Percentiles rank a stretch among this genome's conserved stretches.
Evolutionary conservation across 2,888 invertebrate genomes (phyloP).

Genomic region (Heliconius charithonia): DNA sequence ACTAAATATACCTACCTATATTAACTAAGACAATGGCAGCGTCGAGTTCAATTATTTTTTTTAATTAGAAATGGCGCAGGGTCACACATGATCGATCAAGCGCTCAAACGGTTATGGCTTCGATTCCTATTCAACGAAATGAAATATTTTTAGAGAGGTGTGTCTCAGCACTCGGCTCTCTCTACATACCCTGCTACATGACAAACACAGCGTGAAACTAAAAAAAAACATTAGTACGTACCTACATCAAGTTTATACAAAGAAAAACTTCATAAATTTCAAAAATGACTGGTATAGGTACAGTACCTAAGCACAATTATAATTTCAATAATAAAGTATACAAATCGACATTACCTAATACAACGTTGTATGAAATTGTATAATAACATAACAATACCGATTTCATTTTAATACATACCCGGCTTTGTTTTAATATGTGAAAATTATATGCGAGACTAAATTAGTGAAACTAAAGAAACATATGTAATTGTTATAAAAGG

Average conservation of each 20-base stretch:
- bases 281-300: background rate
- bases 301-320: background rate
- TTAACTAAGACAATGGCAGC: no score
- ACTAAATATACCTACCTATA: no score
- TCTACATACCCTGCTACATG: no score
- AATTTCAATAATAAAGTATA: slow-evolving; percentile 1
- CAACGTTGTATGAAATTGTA: background rate
- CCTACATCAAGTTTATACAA: background rate
- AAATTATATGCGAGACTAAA: background rate
- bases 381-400: slow-evolving; percentile 11
- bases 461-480: background rate
- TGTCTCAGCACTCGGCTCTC: background rate
- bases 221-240: background rate
- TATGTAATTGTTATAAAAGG: background rate
- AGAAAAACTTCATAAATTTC: background rate
- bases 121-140: background rate
- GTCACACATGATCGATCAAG: background rate
- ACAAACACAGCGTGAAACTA: no score
- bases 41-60: no score
- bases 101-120: background rate
- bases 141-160: background rate
- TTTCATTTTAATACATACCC: background rate
- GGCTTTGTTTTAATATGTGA: background rate
- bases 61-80: background rate
- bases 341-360: background rate